Evolutionary conservation across 2,888 invertebrate genomes (phyloP).

Genomic region (Diadegma fenestrale): DNA sequence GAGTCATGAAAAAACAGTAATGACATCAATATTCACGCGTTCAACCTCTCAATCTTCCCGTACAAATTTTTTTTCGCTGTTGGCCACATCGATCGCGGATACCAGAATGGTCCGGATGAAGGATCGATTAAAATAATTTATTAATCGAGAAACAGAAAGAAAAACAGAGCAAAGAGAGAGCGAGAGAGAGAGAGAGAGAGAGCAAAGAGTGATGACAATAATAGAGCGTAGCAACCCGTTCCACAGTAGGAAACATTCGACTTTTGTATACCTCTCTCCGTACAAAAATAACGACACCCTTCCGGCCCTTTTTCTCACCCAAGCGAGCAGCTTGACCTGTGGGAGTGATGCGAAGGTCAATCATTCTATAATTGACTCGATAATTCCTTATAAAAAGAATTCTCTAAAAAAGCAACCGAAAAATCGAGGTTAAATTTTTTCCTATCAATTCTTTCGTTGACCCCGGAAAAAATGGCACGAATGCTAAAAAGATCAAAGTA

Average conservation of each 20-base stretch:
- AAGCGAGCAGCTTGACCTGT: neutral
- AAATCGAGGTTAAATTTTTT: too few relatives aligned
- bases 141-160: slow-evolving; percentile 31
- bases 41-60: slow-evolving; percentile 72
- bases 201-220: slow-evolving; percentile 79
- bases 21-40: slow-evolving; percentile 22
- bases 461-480: too few relatives aligned
- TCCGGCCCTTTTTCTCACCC: neutral
- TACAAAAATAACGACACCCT: neutral
- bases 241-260: slow-evolving; percentile 64
- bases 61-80: slow-evolving; percentile 74
- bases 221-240: slow-evolving; percentile 79
- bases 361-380: neutral
- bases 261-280: slow-evolving; percentile 20
- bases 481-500: too few relatives aligned
- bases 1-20: too few relatives aligned
- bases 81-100: slow-evolving; percentile 70
- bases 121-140: slow-evolving; percentile 43
- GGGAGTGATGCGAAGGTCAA: neutral
- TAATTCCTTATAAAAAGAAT: neutral
- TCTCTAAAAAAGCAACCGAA: too few relatives aligned
- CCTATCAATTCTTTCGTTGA: too few relatives aligned
- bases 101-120: slow-evolving; percentile 46
- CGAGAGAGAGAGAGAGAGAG: slow-evolving; percentile 56
- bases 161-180: slow-evolving; percentile 46